These are phyloP conservation scores for Gymnopithys bicolor DNA, from an alignment of 2,797 vertebrate genomes.

Conservation along the genomic window DNA sequence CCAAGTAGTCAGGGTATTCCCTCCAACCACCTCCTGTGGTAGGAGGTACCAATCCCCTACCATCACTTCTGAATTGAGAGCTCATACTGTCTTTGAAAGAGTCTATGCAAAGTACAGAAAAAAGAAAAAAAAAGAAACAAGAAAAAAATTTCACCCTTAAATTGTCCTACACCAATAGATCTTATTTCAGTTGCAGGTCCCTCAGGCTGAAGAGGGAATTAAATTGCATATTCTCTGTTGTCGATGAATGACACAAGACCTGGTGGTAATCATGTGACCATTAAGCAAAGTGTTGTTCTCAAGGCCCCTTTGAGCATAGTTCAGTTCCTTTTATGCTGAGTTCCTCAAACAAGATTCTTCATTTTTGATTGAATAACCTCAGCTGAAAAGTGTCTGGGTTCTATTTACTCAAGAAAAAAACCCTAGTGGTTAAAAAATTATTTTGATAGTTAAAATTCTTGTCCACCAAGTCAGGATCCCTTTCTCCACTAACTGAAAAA, in stretches of 20 bases:
- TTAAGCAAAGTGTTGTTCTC: not conserved
- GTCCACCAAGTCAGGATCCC: rapidly evolving
- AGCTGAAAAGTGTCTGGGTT: not conserved
- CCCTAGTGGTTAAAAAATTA: not conserved
- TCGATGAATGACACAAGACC: not conserved
- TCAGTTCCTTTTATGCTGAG: not conserved
- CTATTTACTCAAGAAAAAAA: not conserved
- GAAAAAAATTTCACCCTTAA: not conserved
- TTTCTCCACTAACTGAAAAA: not conserved
- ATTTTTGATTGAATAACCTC: not conserved
- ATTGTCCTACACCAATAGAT: not conserved
- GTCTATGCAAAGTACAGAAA: not conserved
- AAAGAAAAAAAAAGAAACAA: not conserved
- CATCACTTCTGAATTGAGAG: not conserved
- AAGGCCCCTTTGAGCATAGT: not conserved
- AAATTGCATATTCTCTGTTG: not conserved
- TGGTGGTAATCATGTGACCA: not conserved
- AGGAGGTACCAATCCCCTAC: not conserved
- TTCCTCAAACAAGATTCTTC: not conserved
- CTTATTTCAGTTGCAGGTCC: not conserved
- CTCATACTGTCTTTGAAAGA: not conserved
- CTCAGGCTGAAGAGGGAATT: not conserved
- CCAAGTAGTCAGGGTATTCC: not conserved
- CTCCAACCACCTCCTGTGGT: not conserved
- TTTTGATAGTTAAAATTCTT: not conserved